Evolutionary conservation across 2,113 vertebrate species (phyloP).

Genomic region (Zosterops borbonicus): DNA sequence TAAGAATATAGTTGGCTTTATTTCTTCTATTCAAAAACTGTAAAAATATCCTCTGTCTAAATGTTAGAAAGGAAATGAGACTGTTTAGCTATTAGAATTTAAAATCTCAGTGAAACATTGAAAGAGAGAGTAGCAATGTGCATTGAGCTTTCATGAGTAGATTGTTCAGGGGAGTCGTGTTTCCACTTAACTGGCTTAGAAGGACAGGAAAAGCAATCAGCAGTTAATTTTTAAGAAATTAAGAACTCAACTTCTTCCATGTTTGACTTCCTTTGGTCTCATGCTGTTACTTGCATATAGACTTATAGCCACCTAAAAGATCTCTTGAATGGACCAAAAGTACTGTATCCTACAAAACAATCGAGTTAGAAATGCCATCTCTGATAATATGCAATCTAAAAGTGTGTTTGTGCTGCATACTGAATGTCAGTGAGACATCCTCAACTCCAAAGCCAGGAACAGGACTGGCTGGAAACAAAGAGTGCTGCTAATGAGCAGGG

Average conservation of each 20-base stretch:
- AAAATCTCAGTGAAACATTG: neutral
- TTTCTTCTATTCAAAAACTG: neutral
- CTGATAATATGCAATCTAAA: neutral
- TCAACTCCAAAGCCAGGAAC: neutral
- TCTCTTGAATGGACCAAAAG: neutral
- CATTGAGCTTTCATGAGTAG: neutral
- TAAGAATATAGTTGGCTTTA: slow-evolving; percentile 6
- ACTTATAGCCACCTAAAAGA: neutral
- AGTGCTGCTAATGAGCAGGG: neutral
- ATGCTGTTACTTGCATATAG: neutral
- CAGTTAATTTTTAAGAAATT: neutral
- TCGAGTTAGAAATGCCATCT: neutral
- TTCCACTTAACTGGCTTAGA: slow-evolving; percentile 1
- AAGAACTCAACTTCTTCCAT: neutral
- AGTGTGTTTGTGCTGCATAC: neutral
- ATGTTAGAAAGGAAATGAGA: neutral
- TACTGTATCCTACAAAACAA: neutral
- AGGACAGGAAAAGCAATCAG: neutral
- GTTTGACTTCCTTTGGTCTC: neutral
- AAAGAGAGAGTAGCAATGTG: neutral
- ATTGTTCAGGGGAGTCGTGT: neutral
- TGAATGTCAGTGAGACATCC: neutral
- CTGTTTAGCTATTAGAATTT: slow-evolving; percentile 2
- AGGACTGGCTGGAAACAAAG: neutral
- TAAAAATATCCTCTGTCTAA: neutral